Evolutionary conservation across 2,797 vertebrate genomes (phyloP).

Genomic region (Peromyscus eremicus): DNA sequence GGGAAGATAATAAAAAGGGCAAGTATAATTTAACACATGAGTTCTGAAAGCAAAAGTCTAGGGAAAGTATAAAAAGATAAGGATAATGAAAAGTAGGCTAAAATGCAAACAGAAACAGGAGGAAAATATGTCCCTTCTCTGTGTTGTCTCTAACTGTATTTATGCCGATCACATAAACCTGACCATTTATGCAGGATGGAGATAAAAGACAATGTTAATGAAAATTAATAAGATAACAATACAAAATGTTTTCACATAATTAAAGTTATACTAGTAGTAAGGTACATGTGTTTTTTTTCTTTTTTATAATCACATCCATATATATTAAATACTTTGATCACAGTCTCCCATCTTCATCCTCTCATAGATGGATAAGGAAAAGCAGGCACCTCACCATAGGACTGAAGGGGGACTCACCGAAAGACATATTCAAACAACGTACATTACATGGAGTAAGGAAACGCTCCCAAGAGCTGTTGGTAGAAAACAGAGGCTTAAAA

Average conservation of each 20-base stretch:
- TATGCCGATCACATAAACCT: neutral
- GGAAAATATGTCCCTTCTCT: neutral
- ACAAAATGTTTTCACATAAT: neutral
- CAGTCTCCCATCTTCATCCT: too few relatives aligned
- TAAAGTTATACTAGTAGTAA: too few relatives aligned
- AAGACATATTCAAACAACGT: neutral
- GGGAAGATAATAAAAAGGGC: neutral
- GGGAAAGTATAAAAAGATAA: neutral
- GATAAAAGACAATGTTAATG: neutral
- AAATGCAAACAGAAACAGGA: conserved; percentile 25
- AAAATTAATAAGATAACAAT: neutral
- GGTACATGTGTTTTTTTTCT: too few relatives aligned
- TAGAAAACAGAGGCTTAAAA: neutral
- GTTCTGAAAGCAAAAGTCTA: neutral
- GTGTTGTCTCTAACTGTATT: neutral
- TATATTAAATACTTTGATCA: too few relatives aligned
- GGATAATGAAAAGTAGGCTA: neutral
- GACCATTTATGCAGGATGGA: neutral
- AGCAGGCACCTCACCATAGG: neutral
- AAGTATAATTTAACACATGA: neutral
- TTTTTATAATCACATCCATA: too few relatives aligned
- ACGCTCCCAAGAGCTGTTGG: neutral
- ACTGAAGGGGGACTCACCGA: neutral
- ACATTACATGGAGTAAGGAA: neutral
- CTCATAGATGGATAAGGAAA: neutral